A percentile compares a stretch with the other conserved stretches of the same genome.
Evolutionary conservation across 2,888 invertebrate species (phyloP).

Genomic region (Scaptodrosophila latifasciaeformis): DNA sequence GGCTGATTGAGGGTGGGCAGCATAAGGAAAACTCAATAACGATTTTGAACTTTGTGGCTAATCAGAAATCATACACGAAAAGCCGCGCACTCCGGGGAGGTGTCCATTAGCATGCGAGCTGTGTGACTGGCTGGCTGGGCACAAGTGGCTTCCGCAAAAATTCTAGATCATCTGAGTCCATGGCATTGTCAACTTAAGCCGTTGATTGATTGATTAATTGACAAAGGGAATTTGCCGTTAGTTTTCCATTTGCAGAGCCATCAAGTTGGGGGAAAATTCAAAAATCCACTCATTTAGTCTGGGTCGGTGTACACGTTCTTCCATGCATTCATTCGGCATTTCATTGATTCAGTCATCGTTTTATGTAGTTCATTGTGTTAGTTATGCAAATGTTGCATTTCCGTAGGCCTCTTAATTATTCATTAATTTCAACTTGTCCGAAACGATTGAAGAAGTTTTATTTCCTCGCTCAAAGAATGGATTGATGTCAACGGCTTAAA

Average conservation of each 20-base stretch:
- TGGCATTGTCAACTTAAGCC: conserved; percentile 22
- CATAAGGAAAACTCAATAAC: conserved; percentile 23
- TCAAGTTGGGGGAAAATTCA: not conserved
- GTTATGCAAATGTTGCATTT: conserved; percentile 64
- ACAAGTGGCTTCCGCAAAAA: conserved; percentile 62
- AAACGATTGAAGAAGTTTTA: too few relatives aligned
- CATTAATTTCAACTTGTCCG: conserved; percentile 68
- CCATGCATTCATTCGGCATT: conserved; percentile 11
- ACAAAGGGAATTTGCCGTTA: conserved; percentile 68
- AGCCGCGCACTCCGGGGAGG: not conserved
- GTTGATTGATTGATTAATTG: conserved; percentile 72
- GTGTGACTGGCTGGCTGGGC: conserved; percentile 29
- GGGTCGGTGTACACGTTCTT: too few relatives aligned
- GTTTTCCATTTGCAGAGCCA: conserved; percentile 20
- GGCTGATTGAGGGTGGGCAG: conserved; percentile 21
- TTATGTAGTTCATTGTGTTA: conserved; percentile 63
- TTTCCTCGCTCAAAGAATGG: too few relatives aligned
- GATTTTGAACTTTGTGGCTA: conserved; percentile 47
- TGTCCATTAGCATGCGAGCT: conserved; percentile 48
- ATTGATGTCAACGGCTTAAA: too few relatives aligned
- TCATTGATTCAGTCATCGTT: conserved; percentile 11
- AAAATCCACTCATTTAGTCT: too few relatives aligned
- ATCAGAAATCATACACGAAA: conserved; percentile 38
- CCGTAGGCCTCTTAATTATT: conserved; percentile 57
- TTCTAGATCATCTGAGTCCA: conserved; percentile 52